phyloP scores from a whole-genome alignment of 2,888 invertebrate species.

The Lepidocyrtoides sp. region DNA sequence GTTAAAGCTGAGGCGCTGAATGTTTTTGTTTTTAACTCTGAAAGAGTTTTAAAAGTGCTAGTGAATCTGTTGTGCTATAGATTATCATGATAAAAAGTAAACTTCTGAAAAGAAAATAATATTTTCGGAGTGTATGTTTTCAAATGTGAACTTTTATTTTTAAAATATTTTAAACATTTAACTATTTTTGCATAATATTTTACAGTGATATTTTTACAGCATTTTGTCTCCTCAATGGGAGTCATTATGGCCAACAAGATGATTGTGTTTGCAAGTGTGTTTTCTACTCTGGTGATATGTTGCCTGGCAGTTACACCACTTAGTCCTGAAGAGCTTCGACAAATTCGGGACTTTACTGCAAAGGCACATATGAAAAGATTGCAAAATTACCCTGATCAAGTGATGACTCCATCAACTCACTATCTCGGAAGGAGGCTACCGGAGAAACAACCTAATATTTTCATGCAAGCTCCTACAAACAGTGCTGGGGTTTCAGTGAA shows the following conservation, averaged over 20 bases:
- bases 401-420: conserved; percentile 76
- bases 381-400: conserved; percentile 72
- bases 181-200: background rate
- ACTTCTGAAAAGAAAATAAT: background rate
- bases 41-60: background rate
- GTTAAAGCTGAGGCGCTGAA: conserved; percentile 21
- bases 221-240: conserved; percentile 48
- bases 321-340: conserved; percentile 68
- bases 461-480: conserved; percentile 71
- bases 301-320: conserved; percentile 49
- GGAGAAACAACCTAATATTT: conserved; percentile 69
- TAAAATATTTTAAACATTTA: background rate
- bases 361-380: conserved; percentile 77
- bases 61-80: conserved; percentile 10
- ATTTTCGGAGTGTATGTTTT: background rate
- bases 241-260: conserved; percentile 33
- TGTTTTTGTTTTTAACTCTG: too few relatives aligned
- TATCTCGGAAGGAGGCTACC: conserved; percentile 72
- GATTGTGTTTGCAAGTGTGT: conserved; percentile 29
- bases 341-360: conserved; percentile 75
- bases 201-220: background rate
- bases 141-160: conserved; percentile 31
- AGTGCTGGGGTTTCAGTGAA: conserved; percentile 16
- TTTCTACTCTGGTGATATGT: conserved; percentile 22
- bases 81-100: background rate